A percentile compares a stretch with the other conserved stretches of the same genome.
Conservation (phyloP, 2,113 vertebrate species). For the Dryoscopus gambensis region DNA sequence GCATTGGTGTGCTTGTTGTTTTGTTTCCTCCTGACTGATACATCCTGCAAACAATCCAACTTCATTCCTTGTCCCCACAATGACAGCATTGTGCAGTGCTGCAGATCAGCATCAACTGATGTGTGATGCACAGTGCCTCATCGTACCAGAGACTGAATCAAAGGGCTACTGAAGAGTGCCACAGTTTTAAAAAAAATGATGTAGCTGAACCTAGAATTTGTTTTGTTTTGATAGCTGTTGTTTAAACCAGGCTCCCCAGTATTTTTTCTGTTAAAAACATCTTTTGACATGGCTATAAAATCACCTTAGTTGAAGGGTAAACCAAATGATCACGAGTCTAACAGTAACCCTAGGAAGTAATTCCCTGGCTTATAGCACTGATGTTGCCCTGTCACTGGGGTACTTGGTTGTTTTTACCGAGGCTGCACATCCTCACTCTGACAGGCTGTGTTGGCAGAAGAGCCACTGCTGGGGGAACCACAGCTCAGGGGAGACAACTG, state of each 20-base stretch:
- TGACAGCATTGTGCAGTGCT: constrained; percentile 14
- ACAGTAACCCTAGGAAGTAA: not conserved
- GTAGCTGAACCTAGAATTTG: not conserved
- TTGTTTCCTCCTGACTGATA: not conserved
- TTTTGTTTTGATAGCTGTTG: not conserved
- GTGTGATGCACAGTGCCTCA: not conserved
- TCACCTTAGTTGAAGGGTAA: not conserved
- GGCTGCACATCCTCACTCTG: not conserved
- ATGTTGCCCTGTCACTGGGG: not conserved
- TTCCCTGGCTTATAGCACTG: not conserved
- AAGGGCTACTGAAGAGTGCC: not conserved
- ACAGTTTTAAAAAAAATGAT: not conserved
- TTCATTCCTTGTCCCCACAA: constrained; percentile 27
- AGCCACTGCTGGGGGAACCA: not conserved
- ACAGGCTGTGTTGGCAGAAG: not conserved
- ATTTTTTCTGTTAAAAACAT: not conserved
- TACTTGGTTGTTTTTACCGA: not conserved
- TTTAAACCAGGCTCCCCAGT: not conserved
- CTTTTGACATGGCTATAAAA: not conserved
- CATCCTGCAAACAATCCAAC: not conserved
- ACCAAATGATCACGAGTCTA: rapidly evolving
- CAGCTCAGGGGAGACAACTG: not conserved
- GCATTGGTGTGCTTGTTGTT: not conserved
- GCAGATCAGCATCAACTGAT: not conserved
- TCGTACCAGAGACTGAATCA: not conserved